phyloP scores from a whole-genome alignment of 2,888 invertebrate species.

The Drosophila ustulata region DNA sequence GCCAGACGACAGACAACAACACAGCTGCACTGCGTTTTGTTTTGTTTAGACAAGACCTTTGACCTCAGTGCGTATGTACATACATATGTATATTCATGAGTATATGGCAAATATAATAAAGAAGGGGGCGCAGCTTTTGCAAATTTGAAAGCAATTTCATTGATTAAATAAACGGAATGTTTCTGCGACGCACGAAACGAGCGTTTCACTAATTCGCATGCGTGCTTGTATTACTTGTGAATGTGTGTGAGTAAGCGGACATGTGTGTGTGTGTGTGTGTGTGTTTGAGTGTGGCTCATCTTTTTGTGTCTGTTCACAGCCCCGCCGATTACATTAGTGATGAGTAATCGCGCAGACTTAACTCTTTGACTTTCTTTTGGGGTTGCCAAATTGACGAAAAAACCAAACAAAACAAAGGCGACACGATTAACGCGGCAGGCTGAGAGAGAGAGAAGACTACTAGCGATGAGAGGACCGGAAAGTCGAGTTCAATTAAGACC shows the following conservation, averaged over 20 bases:
- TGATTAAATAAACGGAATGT: slow-evolving; percentile 48
- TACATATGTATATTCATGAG: neutral
- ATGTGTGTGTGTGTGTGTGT: neutral
- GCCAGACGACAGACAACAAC: neutral
- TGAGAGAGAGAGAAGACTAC: too few relatives aligned
- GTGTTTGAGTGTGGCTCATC: slow-evolving; percentile 29
- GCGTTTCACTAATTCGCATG: slow-evolving; percentile 38
- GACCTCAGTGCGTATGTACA: slow-evolving; percentile 55
- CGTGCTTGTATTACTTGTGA: slow-evolving; percentile 23
- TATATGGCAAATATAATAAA: neutral
- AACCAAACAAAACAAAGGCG: slow-evolving; percentile 4
- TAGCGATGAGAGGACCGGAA: slow-evolving; percentile 49
- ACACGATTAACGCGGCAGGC: slow-evolving; percentile 20
- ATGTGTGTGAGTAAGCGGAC: neutral
- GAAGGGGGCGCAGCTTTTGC: slow-evolving; percentile 19
- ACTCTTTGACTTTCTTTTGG: slow-evolving; percentile 55
- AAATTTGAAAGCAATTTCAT: slow-evolving; percentile 30
- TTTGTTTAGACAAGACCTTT: slow-evolving; percentile 57
- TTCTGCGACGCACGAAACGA: slow-evolving; percentile 25
- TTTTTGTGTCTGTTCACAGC: slow-evolving; percentile 35
- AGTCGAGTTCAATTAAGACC: slow-evolving; percentile 59
- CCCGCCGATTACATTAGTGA: slow-evolving; percentile 34
- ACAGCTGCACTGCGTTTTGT: slow-evolving; percentile 20
- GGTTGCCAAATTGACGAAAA: slow-evolving; percentile 51
- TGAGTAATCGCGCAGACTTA: slow-evolving; percentile 47